Base-by-base conservation (phyloP, 2,797 vertebrate species). In the Nothura maculosa region DNA sequence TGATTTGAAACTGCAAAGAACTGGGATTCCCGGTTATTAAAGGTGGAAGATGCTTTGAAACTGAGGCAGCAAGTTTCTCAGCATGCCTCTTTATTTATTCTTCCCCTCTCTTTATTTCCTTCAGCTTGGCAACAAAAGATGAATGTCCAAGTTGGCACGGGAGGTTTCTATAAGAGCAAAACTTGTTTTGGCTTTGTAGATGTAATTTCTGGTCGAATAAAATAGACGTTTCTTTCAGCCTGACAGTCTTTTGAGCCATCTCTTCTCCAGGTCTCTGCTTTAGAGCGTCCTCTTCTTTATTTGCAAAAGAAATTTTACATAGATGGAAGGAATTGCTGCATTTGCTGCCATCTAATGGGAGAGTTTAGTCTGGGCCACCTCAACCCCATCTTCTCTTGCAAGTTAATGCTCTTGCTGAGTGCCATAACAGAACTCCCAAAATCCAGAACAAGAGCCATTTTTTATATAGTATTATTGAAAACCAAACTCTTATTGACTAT, bases 331-430 rank as follows among this genome's bases (percentile, higher is more conserved):
- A 92, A 58, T 25, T 36, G 85, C 84, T 93, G 96, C 85, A 78
- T 88, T 94, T 97, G 96, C 97, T 96, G 95, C 96, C 97, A 95
- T 75, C 97, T 96, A 96, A 96, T 20, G 97, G 97, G 81, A 85
- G 58, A 80, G 75, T 20, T 36, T 30, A 85, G 90, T 60, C 78
- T 77, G 4, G 21, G 32, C 48, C 5, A 47, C 47, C 14, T 57
- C 57, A 50, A 4, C 47, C 25, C 69, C 32, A 54, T 16, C 17
- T 43, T 14, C n/a, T 80, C 74, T 32, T 50, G 32, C 19, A 28
- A 64, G 62, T 42, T 6, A 63, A 70, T 25, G 2, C 0, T 0
- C 42, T 62, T 80, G 34, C 30, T 20, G n/a, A 40, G 43, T 6
- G 54, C 40, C 66, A 3, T n/a, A 64, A 58, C 32, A 24, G n/a